Evolutionary conservation across 2,888 invertebrate genomes (phyloP).

Genomic region (Amiota mariae): DNA sequence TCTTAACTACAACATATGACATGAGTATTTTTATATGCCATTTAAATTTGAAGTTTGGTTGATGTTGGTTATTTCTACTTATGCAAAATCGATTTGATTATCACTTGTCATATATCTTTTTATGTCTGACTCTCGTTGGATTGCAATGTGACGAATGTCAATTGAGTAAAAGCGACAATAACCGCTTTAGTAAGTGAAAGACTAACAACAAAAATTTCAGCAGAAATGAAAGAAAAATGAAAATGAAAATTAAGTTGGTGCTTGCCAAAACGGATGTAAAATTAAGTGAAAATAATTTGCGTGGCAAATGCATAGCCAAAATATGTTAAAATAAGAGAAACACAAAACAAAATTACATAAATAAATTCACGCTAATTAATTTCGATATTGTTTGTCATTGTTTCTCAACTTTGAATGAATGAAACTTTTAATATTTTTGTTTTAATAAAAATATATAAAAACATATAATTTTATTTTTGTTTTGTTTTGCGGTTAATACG

Average conservation of each 20-base stretch:
- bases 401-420: background rate
- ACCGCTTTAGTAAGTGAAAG: constrained; percentile 43
- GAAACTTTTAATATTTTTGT: too few relatives aligned
- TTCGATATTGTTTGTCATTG: constrained; percentile 6
- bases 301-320: background rate
- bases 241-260: background rate
- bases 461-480: too few relatives aligned
- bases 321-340: background rate
- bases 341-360: background rate
- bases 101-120: background rate
- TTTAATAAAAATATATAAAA: too few relatives aligned
- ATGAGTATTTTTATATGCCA: background rate
- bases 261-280: background rate
- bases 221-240: background rate
- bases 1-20: too few relatives aligned
- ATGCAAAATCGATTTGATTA: background rate
- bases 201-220: background rate
- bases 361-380: constrained; percentile 8
- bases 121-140: background rate
- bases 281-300: background rate
- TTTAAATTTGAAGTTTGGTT: background rate
- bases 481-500: too few relatives aligned
- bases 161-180: constrained; percentile 53
- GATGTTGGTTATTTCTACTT: too few relatives aligned
- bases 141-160: constrained; percentile 16